These are phyloP conservation scores for Drosophila lacteicornis DNA, from an alignment of 1,140 invertebrate genomes.

Conservation along the genomic window DNA sequence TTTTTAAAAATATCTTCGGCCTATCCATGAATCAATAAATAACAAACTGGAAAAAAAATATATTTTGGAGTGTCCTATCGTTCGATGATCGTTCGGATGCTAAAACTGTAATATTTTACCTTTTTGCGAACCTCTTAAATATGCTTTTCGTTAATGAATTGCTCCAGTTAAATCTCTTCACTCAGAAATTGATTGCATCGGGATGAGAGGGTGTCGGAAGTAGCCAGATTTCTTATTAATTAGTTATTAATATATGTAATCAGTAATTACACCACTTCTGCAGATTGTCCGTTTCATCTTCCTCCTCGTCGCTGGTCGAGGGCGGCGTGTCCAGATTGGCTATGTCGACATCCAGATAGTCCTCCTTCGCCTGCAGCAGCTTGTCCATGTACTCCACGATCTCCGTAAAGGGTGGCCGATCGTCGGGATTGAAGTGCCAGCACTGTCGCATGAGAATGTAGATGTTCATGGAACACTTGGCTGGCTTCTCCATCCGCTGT, in stretches of 20 bases:
- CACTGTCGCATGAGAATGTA: conserved; percentile 97
- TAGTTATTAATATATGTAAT: neutral
- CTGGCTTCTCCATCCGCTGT: conserved; percentile 97
- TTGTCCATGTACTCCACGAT: conserved; percentile 95
- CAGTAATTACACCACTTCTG: conserved; percentile 71
- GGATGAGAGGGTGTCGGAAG: neutral
- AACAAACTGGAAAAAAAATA: neutral
- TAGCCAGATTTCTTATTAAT: neutral
- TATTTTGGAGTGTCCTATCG: conserved; percentile 4
- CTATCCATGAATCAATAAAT: neutral
- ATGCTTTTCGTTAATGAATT: neutral
- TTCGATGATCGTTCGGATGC: neutral
- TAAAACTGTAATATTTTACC: neutral
- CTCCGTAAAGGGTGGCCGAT: conserved; percentile 94
- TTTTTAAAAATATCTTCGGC: neutral
- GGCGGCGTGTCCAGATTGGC: conserved; percentile 93
- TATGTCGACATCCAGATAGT: conserved; percentile 95
- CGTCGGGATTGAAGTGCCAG: conserved; percentile 95
- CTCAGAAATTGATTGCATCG: neutral
- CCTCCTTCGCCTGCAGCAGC: conserved; percentile 94
- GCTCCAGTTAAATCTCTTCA: neutral
- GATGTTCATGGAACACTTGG: conserved; percentile 95
- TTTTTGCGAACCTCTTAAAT: neutral
- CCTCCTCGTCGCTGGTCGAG: conserved; percentile 90
- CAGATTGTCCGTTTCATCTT: conserved; percentile 82